Evolutionary conservation across 2,113 vertebrate genomes (phyloP).

Genomic region (Arenaria interpres): DNA sequence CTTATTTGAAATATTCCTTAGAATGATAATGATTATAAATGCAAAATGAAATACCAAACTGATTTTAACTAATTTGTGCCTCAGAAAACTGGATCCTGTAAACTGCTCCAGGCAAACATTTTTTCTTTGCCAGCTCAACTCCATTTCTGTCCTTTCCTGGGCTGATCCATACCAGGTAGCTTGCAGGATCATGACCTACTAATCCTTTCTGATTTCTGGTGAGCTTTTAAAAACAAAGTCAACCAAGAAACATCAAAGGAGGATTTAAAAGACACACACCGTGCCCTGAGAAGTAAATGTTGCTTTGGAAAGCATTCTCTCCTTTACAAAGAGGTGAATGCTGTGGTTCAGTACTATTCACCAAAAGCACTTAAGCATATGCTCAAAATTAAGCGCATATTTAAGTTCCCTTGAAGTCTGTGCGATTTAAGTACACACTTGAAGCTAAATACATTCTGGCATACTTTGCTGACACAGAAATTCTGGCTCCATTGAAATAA

Average conservation of each 20-base stretch:
- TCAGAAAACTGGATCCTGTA: background rate
- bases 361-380: conserved; percentile 57
- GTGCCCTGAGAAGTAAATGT: conserved; percentile 51
- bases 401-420: conserved; percentile 65
- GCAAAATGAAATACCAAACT: background rate
- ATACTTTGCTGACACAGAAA: conserved; percentile 49
- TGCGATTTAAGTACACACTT: conserved; percentile 20
- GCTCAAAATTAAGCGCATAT: conserved; percentile 36
- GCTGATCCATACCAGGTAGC: conserved; percentile 67
- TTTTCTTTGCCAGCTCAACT: conserved; percentile 33
- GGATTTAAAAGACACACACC: conserved; percentile 47
- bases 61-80: background rate
- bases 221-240: conserved; percentile 65
- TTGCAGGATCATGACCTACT: conserved; percentile 63
- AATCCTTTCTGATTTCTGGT: conserved; percentile 67
- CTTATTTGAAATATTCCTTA: conserved; percentile 51
- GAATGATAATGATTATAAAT: background rate
- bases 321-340: conserved; percentile 2
- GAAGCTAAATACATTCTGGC: conserved; percentile 47
- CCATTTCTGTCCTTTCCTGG: conserved; percentile 24
- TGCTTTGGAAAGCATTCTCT: conserved; percentile 49
- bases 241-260: conserved; percentile 57
- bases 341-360: conserved; percentile 9
- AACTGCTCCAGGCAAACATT: conserved; percentile 35
- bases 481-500: conserved; percentile 33